These are phyloP conservation scores for Isichthys henryi DNA, from an alignment of 2,113 vertebrate genomes.

Conservation along the genomic window DNA sequence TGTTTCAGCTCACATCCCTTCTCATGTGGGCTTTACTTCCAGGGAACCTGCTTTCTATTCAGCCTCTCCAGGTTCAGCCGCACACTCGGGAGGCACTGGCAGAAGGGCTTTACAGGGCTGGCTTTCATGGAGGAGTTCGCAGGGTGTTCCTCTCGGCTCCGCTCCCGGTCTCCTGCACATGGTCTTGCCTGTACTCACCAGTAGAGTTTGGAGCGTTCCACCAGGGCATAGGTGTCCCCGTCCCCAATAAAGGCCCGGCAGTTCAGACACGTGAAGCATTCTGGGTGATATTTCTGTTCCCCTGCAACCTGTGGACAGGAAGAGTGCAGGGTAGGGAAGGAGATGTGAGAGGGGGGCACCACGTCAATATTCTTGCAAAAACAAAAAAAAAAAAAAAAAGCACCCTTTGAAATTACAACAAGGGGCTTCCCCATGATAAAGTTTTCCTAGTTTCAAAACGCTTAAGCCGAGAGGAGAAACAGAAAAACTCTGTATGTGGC, in stretches of 20 bases:
- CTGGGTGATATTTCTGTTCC: constrained; percentile 95
- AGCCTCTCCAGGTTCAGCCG: neutral
- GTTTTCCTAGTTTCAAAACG: no score
- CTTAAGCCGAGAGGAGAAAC: neutral
- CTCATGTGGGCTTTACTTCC: neutral
- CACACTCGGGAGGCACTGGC: no score
- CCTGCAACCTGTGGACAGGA: constrained; percentile 76
- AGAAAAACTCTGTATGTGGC: neutral
- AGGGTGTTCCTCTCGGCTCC: neutral
- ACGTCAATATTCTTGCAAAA: neutral
- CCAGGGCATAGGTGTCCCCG: constrained; percentile 91
- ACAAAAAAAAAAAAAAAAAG: neutral
- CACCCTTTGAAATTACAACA: neutral
- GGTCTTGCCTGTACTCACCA: constrained; percentile 62
- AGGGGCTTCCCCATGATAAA: neutral
- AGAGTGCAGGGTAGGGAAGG: neutral
- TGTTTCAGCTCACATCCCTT: neutral
- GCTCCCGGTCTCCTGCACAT: no score
- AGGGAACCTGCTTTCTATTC: neutral
- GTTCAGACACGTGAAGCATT: constrained; percentile 91
- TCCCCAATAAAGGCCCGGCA: constrained; percentile 87
- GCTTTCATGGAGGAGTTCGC: neutral
- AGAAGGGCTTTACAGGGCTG: neutral
- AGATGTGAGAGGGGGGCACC: neutral
- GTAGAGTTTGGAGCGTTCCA: constrained; percentile 96